Evolutionary conservation across 2,888 invertebrate species (phyloP), one percentile per base, ranked within the genome.

Genomic region (Rapana venosa): DNA sequence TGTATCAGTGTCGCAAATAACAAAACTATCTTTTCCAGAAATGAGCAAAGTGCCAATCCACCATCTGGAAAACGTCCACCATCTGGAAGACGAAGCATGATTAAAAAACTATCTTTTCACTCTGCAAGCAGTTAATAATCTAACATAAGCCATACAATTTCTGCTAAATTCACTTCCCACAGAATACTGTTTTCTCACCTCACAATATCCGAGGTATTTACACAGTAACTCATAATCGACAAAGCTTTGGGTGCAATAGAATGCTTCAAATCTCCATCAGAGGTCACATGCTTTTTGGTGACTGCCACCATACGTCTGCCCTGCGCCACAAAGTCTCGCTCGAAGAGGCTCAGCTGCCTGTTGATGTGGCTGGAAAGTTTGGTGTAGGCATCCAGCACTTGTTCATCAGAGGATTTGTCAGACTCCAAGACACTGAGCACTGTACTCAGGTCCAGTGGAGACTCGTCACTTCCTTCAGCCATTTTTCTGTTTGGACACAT

Each of bases 181-280:
- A 61, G 61, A 22, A 61, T 61, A 61, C 15, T 61, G 22, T 15
- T 30, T 13, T 35, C 87, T 90, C 91, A 94, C 94, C 92, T 92
- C 81, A 93, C 93, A 90, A 93, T 92, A 15, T 93, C 93, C 17
- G 85, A 83, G 61, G 94, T 94, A 91, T 93, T 91, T 6, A 94
- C 87, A 90, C 93, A 94, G n/a, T 93, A 93, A 26, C 94, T 92
- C 13, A 94, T 91, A 0, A 93, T 92, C 79, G 93, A 92, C 17
- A 94, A 87, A 11, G 93, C 93, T 70, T 90, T 91, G 74, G 93
- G 92, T 70, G 89, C 87, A 26, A 94, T 90, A 11, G 91, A 91
- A 0, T 90, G 47, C 8, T 90, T 88, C 0, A 90, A 81, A n/a
- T 90, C 89, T 56, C 89, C 85, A 26, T 36, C 35, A 79, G 32